These are phyloP conservation scores for Camponotus pennsylvanicus DNA, from an alignment of 1,140 invertebrate species.

Conservation along the genomic window DNA sequence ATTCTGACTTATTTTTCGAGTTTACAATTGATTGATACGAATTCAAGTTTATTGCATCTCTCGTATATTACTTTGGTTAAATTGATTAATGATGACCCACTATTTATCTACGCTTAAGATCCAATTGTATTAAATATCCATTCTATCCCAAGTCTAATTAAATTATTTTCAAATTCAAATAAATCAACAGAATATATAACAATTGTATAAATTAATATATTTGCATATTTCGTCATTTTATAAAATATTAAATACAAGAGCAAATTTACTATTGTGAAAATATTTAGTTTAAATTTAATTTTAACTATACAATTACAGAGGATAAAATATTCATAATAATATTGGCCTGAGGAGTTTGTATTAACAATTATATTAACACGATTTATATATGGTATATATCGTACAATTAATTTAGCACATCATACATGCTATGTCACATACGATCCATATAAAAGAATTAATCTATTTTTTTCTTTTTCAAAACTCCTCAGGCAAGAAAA, in stretches of 20 bases:
- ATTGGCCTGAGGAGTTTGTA: slow-evolving; percentile 60
- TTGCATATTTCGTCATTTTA: neutral
- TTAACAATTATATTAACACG: neutral
- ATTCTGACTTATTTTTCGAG: too few relatives aligned
- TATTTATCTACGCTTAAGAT: neutral
- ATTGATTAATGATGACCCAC: neutral
- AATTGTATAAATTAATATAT: neutral
- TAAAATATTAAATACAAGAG: neutral
- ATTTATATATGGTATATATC: neutral
- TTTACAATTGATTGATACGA: too few relatives aligned
- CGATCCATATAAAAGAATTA: slow-evolving; percentile 23
- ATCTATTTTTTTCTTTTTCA: slow-evolving; percentile 65
- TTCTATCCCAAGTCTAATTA: neutral
- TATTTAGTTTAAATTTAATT: neutral
- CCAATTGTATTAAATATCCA: neutral
- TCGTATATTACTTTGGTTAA: neutral
- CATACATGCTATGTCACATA: neutral
- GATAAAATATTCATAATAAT: neutral
- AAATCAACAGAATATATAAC: neutral
- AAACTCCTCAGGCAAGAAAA: slow-evolving; percentile 74
- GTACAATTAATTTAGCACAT: neutral
- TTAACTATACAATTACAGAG: neutral
- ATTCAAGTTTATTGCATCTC: too few relatives aligned
- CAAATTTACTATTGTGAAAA: neutral
- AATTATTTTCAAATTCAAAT: neutral